Base-by-base conservation (phyloP, 2,113 vertebrate species). In the Grammomys surdaster region DNA sequence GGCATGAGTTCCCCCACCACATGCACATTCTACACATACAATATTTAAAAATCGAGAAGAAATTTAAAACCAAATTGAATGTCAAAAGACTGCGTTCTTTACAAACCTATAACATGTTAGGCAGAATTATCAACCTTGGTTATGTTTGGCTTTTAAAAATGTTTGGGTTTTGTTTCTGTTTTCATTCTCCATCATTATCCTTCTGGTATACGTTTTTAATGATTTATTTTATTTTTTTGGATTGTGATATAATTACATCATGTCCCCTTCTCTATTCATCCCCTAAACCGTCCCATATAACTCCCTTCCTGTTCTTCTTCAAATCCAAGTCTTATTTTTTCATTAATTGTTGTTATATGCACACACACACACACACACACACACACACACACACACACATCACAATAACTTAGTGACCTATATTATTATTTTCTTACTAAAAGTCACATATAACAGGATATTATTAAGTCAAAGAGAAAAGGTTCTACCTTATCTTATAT, bases 111-210 rank as follows among this genome's bases (percentile, higher is more conserved):
- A 24, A 46, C 17, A 67, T 13, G 43, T 54, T 43, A 43, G 78
- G 11, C 36, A 17, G 67, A 88, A 90, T 58, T 91, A 78, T 31
- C 3, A 82, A 36, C 20, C 89, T 93, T 60, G 70, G 46, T 4
- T 70, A 28, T 81, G 43, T 43, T 86, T 67, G 33, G 5, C 72
- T 93, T 95, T 60, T 46, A 72, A 86, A 70, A 40, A 14, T 76
- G 2, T 93, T 94, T 73, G 4, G 46, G 36, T 93, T 88, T 81
- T 70, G 40, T 73, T 84, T 90, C 69, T 75, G 20, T 82, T 93
- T 85, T 93, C 11, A 75, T 36, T 90, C n/a, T 56, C 73, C 36
- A 40, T 90, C 4, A 89, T 82, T 9, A 73, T 86, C 75, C 65
- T 51, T 88, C 24, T 17, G 12, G 75, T 51, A 26, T 65, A 33